phyloP scores from a whole-genome alignment of 2,797 vertebrate genomes.

The Hephaestus fuliginosus region DNA sequence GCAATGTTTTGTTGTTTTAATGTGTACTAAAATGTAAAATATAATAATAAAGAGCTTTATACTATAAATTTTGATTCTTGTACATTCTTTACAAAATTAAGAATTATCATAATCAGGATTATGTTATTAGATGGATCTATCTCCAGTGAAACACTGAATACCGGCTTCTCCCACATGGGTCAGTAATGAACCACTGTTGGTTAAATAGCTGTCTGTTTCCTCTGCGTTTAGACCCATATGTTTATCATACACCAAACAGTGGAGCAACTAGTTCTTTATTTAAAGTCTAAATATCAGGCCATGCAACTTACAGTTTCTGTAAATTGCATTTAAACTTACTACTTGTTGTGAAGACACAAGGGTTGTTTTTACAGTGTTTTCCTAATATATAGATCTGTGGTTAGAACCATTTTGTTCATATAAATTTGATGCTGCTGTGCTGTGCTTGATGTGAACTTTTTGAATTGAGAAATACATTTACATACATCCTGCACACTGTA shows the following conservation, averaged over 20 bases:
- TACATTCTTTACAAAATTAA: not conserved
- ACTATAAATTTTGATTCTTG: not conserved
- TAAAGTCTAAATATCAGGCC: not conserved
- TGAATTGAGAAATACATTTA: slow-evolving; percentile 1
- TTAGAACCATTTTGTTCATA: slow-evolving; percentile 2
- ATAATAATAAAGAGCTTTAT: not conserved
- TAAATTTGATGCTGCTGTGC: not conserved
- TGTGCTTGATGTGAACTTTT: not conserved
- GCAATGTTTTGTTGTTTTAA: not conserved
- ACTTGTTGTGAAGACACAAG: not conserved
- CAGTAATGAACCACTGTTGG: not conserved
- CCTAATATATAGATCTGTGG: not conserved
- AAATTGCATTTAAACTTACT: not conserved
- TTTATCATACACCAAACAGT: not conserved
- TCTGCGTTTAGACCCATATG: not conserved
- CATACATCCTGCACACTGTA: not conserved
- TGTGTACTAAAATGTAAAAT: not conserved
- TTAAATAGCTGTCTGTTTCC: not conserved
- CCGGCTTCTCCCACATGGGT: slow-evolving; percentile 19
- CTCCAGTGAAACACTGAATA: not conserved
- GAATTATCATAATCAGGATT: not conserved
- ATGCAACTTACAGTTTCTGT: not conserved
- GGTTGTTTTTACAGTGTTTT: not conserved
- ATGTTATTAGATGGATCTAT: not conserved
- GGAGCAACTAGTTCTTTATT: not conserved